phyloP scores from a whole-genome alignment of 2,797 vertebrate species.

The Arrhamphus sclerolepis region DNA sequence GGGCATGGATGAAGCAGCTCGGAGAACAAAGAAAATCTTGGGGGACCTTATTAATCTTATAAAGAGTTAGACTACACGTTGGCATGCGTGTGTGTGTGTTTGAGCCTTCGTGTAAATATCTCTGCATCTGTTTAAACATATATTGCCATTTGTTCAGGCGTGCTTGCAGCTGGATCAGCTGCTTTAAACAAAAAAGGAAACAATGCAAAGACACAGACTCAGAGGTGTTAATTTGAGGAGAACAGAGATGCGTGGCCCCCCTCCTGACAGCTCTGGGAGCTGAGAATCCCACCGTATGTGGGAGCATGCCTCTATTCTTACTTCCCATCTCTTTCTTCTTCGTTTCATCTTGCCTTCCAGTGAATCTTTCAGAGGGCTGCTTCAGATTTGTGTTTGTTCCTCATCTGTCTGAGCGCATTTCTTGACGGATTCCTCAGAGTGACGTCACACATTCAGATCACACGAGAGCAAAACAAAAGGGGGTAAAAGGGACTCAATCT shows the following conservation, averaged over 20 bases:
- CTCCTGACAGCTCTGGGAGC: conserved; percentile 40
- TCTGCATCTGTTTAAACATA: conserved; percentile 8
- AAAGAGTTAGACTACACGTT: conserved; percentile 50
- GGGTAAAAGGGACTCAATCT: no score
- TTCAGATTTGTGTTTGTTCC: conserved; percentile 34
- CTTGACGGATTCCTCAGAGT: conserved; percentile 34
- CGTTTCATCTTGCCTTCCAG: conserved; percentile 52
- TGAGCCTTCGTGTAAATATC: conserved; percentile 11
- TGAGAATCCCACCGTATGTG: conserved; percentile 36
- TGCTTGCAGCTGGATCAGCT: conserved; percentile 16
- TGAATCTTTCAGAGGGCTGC: conserved; percentile 42
- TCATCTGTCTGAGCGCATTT: conserved; percentile 24
- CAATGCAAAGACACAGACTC: conserved; percentile 38
- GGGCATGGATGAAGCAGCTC: conserved; percentile 53
- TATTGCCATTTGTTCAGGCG: conserved; percentile 27
- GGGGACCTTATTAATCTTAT: conserved; percentile 75
- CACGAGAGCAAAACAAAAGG: conserved; percentile 28
- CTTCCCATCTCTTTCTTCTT: conserved; percentile 21
- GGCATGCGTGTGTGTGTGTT: conserved; percentile 33
- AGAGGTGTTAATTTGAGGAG: conserved; percentile 58
- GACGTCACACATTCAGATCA: conserved; percentile 41
- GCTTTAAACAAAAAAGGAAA: conserved; percentile 29
- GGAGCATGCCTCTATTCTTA: conserved; percentile 31
- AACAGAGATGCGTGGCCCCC: conserved; percentile 43
- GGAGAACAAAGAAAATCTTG: conserved; percentile 66